phyloP scores from a whole-genome alignment of 2,797 vertebrate genomes.

The Melanotaenia nigrans region DNA sequence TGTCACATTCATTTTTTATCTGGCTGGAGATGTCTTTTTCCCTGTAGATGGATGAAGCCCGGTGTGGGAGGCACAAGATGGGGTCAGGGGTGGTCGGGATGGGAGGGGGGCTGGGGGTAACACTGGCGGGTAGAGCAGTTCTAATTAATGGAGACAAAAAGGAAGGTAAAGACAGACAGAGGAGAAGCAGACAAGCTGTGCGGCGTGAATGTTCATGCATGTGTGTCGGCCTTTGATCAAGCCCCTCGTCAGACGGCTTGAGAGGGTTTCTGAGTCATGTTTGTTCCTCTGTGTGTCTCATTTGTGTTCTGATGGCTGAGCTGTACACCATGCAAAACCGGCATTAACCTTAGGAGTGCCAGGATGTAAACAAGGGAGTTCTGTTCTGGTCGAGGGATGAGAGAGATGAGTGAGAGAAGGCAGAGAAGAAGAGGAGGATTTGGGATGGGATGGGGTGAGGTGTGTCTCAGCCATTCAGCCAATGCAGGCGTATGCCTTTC shows the following conservation, averaged over 20 bases:
- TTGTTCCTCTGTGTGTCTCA: conserved; percentile 32
- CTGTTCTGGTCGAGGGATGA: conserved; percentile 48
- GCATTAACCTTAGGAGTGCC: conserved; percentile 39
- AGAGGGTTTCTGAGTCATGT: conserved; percentile 34
- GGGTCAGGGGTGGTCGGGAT: not conserved
- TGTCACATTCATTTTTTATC: conserved; percentile 57
- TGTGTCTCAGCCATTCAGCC: conserved; percentile 56
- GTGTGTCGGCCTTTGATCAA: conserved; percentile 53
- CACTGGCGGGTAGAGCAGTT: conserved; percentile 38
- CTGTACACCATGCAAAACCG: conserved; percentile 19
- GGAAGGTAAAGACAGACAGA: conserved; percentile 48
- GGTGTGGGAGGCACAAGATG: not conserved
- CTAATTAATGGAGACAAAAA: conserved; percentile 63
- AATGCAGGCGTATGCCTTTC: conserved; percentile 59
- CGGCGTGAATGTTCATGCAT: not conserved
- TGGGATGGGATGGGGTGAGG: conserved; percentile 21
- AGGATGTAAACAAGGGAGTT: conserved; percentile 37
- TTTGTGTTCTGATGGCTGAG: conserved; percentile 53
- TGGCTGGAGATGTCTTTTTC: conserved; percentile 59
- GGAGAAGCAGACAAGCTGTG: not conserved
- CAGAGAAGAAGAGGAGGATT: conserved; percentile 11
- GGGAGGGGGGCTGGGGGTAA: not conserved
- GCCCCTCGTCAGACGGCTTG: conserved; percentile 40
- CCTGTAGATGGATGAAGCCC: conserved; percentile 62
- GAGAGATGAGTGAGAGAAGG: conserved; percentile 35